Percentiles rank a stretch among this genome's conserved stretches.
Evolutionary conservation across 2,888 invertebrate genomes (phyloP).

Genomic region (Scaptodrosophila latifasciaeformis): DNA sequence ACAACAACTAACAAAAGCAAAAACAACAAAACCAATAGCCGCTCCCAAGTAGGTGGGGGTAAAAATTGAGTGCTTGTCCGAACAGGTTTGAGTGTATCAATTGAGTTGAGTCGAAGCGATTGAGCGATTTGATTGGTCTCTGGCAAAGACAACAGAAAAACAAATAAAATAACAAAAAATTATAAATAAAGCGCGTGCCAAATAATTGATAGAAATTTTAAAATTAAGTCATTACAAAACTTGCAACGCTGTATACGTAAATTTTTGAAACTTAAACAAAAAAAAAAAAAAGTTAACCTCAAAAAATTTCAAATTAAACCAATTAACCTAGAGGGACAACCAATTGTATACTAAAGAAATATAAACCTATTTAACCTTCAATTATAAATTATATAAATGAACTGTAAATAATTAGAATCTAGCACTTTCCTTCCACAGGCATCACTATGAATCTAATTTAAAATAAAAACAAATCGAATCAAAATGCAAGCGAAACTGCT

Average conservation of each 20-base stretch:
- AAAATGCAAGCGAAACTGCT: constrained; percentile 42
- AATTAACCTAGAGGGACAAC: too few relatives aligned
- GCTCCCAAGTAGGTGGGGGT: constrained; percentile 45
- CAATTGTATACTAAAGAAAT: constrained; percentile 2
- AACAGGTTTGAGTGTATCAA: constrained; percentile 24
- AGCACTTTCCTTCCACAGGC: constrained; percentile 52
- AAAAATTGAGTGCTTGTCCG: constrained; percentile 12
- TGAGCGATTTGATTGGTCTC: not conserved
- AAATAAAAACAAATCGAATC: constrained; percentile 32
- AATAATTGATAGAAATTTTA: constrained; percentile 16
- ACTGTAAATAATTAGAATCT: constrained; percentile 50
- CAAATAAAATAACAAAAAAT: not conserved
- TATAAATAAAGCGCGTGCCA: constrained; percentile 35
- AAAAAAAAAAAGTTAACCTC: constrained; percentile 37
- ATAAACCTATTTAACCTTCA: not conserved
- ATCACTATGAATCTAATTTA: constrained; percentile 17
- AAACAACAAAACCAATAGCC: constrained; percentile 29
- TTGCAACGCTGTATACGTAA: constrained; percentile 71
- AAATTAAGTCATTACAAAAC: constrained; percentile 49
- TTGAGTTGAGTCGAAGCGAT: not conserved
- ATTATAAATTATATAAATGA: constrained; percentile 1
- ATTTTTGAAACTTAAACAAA: constrained; percentile 8
- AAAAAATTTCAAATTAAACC: constrained; percentile 15
- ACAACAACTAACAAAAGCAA: constrained; percentile 25
- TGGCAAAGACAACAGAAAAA: not conserved